Evolutionary conservation across 2,113 vertebrate species (phyloP), one percentile per base, ranked within the genome.

Genomic region (Osmerus mordax): DNA sequence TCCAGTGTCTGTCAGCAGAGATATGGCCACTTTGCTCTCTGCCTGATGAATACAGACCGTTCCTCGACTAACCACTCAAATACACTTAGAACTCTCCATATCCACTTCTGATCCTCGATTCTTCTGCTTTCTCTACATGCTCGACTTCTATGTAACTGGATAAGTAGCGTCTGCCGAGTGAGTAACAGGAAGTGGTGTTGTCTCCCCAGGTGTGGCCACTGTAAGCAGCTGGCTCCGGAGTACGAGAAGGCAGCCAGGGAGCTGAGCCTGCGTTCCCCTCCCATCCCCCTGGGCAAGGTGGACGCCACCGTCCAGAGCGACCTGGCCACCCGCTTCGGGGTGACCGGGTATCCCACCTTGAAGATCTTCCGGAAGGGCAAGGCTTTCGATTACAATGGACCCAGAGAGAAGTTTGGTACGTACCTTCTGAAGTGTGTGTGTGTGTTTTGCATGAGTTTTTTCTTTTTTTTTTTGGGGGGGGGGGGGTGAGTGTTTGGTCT

Each of bases 331-430:
- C 93, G 90, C 28, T 99, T 97, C 16, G 92, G 81, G 0, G 95
- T 99, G 3, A 88, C 94, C 0, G 94, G 97, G 19, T 99, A 96
- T 74, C 97, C 97, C 59, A 93, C 95, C 1, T 90, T 99, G 64
- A 99, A 98, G 87, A 96, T 99, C 58, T 99, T 99, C 86, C 95
- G 97, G 81, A 97, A 92, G 78, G 97, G 97, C 47, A 98, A 94
- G 70, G 77, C 87, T 56, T 99, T 96, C 0, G 96, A 96, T 19
- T 99, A 99, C 87, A 95, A 89, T 0, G 97, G 97, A 15, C 97
- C 97, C 18, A 89, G 96, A 87, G 96, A 99, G 83, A 94, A 94
- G 82, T 90, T 93, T 0, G 97, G 97, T 98, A 92, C 1, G 83
- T 80, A 19, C 3, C 13, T 8, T 13, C 21, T 5, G 15, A 53